Conservation (phyloP, 1,140 invertebrate genomes). For the Caerostris extrusa region DNA sequence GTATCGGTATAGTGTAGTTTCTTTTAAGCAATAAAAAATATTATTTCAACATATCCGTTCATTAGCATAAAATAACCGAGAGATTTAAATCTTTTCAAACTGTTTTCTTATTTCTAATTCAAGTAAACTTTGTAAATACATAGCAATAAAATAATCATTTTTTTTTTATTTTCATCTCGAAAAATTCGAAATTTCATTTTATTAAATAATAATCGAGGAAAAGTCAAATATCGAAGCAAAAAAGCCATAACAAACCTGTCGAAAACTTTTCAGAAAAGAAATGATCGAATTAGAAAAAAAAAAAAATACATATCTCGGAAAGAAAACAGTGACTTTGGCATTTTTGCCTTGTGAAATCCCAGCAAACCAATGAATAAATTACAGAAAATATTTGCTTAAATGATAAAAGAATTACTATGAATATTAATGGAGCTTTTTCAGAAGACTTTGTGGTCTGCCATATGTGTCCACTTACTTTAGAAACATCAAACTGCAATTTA, state of each 20-base stretch:
- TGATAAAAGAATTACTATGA: slow-evolving; percentile 52
- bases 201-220: slow-evolving; percentile 25
- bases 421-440: slow-evolving; percentile 64
- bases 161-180: not conserved
- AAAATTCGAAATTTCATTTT: slow-evolving; percentile 34
- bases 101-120: slow-evolving; percentile 35
- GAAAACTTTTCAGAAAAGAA: not conserved
- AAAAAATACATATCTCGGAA: not conserved
- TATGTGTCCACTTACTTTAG: slow-evolving; percentile 48
- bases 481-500: slow-evolving; percentile 58
- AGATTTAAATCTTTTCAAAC: too few relatives aligned
- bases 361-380: slow-evolving; percentile 69
- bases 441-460: slow-evolving; percentile 22
- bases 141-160: not conserved
- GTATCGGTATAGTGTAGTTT: too few relatives aligned
- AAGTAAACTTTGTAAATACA: not conserved
- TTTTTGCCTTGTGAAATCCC: not conserved
- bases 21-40: too few relatives aligned
- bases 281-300: not conserved
- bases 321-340: slow-evolving; percentile 20
- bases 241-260: not conserved
- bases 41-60: too few relatives aligned
- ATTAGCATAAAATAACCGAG: too few relatives aligned
- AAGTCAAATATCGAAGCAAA: not conserved
- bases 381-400: slow-evolving; percentile 51